These are phyloP conservation scores for Gyrodactylus salaris DNA, from an alignment of 1,140 invertebrate genomes.

Conservation along the genomic window DNA sequence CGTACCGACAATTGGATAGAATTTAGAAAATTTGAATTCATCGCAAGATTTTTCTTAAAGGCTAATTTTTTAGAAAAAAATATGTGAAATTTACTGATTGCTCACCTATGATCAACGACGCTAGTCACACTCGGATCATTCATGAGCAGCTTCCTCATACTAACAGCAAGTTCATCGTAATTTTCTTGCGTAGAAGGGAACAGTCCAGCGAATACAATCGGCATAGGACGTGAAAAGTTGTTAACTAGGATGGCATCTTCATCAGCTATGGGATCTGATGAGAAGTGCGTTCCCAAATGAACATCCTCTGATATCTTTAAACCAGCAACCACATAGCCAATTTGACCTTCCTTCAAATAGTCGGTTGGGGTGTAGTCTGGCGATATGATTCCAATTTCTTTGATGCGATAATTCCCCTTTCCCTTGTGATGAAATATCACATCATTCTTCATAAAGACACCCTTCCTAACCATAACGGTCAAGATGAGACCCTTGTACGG, in stretches of 20 bases:
- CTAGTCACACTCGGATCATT: not conserved
- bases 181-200: not conserved
- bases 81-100: no score
- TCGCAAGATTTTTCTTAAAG: no score
- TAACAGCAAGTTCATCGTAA: not conserved
- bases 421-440: not conserved
- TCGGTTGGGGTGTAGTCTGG: not conserved
- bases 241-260: not conserved
- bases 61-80: no score
- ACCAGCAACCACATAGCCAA: not conserved
- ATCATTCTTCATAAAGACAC: not conserved
- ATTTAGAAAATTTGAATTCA: no score
- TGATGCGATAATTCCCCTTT: not conserved
- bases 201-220: not conserved
- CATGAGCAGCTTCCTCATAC: not conserved
- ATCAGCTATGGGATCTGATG: not conserved
- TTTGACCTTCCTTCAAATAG: not conserved
- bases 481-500: not conserved
- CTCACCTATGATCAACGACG: not conserved
- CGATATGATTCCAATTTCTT: not conserved
- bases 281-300: not conserved
- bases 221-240: not conserved
- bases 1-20: no score
- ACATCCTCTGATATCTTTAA: not conserved
- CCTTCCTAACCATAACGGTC: not conserved